These are phyloP conservation scores for Tricholaema leucomelas DNA, from an alignment of 2,113 vertebrate species.

Conservation along the genomic window DNA sequence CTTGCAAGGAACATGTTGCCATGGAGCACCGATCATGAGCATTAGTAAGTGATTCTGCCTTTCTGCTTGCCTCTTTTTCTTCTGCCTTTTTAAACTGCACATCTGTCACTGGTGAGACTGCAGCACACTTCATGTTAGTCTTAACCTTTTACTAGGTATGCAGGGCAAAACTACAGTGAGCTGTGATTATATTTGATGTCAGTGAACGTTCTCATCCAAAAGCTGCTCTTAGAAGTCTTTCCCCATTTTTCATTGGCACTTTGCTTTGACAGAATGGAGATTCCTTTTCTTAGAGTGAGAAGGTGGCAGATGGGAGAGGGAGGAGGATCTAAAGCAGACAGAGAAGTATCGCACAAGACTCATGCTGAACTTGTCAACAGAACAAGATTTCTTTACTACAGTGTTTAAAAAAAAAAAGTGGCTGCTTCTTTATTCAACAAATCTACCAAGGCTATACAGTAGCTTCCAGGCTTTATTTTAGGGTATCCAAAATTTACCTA, in stretches of 20 bases:
- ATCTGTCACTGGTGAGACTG: neutral
- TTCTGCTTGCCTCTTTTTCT: neutral
- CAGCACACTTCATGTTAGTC: neutral
- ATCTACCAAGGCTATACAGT: neutral
- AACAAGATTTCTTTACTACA: slow-evolving; percentile 68
- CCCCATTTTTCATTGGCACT: slow-evolving; percentile 31
- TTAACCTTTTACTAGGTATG: neutral
- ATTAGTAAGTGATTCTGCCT: neutral
- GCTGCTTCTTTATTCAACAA: slow-evolving; percentile 8
- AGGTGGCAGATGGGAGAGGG: slow-evolving; percentile 61
- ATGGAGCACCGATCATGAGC: neutral
- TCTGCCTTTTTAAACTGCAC: neutral
- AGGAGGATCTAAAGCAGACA: slow-evolving; percentile 49
- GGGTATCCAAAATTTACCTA: neutral
- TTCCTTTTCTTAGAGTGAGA: slow-evolving; percentile 41
- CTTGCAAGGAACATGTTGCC: neutral
- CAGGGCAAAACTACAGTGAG: neutral
- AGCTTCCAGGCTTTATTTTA: neutral
- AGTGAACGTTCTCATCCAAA: neutral
- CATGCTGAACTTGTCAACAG: slow-evolving; percentile 51
- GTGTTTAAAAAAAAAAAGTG: slow-evolving; percentile 4
- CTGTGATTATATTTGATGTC: neutral
- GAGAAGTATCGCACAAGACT: slow-evolving; percentile 45
- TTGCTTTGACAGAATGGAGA: slow-evolving; percentile 54
- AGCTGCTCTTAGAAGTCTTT: neutral